These are phyloP conservation scores for Agonopterix heracliana DNA, from an alignment of 2,888 invertebrate species.

Conservation along the genomic window DNA sequence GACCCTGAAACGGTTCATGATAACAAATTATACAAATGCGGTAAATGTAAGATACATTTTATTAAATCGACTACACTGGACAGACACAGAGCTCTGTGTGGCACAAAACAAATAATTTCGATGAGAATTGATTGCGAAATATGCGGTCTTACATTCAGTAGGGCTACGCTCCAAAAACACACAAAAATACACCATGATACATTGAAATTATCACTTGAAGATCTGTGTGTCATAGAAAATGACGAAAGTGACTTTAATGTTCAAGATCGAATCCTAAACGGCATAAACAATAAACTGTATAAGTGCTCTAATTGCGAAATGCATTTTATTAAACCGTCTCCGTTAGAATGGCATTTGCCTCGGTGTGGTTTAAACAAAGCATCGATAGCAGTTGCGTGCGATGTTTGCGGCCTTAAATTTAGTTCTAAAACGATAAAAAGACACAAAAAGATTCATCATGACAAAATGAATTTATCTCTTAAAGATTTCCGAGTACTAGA, in stretches of 20 bases:
- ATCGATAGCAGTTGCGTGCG: too few relatives aligned
- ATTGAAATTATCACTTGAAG: background rate
- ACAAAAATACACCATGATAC: background rate
- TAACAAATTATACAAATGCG: background rate
- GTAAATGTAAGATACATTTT: background rate
- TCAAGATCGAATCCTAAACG: too few relatives aligned
- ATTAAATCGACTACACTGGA: background rate
- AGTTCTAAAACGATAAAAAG: background rate
- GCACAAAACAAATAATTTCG: background rate
- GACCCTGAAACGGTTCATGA: background rate
- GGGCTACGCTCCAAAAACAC: background rate
- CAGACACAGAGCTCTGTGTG: background rate
- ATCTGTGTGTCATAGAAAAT: background rate
- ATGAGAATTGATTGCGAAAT: background rate
- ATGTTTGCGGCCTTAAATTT: background rate
- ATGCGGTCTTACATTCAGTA: background rate
- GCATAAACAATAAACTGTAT: too few relatives aligned
- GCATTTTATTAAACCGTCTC: too few relatives aligned
- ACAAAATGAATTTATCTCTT: background rate
- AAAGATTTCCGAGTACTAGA: background rate
- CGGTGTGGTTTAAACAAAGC: too few relatives aligned
- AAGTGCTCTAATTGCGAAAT: too few relatives aligned
- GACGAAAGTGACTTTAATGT: too few relatives aligned
- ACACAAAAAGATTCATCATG: background rate
- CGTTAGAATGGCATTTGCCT: too few relatives aligned